These are phyloP conservation scores for Agrochola circellaris DNA, from an alignment of 2,888 invertebrate species.

Conservation along the genomic window DNA sequence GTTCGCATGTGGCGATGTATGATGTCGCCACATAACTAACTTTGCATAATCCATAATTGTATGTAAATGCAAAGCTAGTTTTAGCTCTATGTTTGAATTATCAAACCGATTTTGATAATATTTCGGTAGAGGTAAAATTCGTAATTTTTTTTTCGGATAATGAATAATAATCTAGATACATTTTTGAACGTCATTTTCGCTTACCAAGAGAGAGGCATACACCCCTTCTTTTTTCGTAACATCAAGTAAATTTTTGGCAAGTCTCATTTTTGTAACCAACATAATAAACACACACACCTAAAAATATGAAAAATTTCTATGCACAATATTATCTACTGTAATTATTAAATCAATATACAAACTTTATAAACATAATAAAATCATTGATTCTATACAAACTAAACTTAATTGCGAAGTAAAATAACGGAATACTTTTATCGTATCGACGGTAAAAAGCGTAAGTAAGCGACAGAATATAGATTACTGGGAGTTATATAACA, in stretches of 20 bases:
- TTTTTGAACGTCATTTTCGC: not conserved
- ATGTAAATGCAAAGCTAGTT: not conserved
- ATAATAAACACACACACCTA: constrained; percentile 13
- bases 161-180: not conserved
- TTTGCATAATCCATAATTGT: not conserved
- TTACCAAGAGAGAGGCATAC: not conserved
- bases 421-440: constrained; percentile 67
- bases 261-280: not conserved
- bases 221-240: not conserved
- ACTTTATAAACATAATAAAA: constrained; percentile 62
- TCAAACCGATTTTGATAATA: not conserved
- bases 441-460: constrained; percentile 31
- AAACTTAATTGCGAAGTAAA: constrained; percentile 58
- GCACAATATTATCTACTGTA: constrained; percentile 11
- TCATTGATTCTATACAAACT: constrained; percentile 61
- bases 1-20: too few relatives aligned
- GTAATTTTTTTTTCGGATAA: not conserved
- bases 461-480: constrained; percentile 18
- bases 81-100: not conserved
- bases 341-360: constrained; percentile 50
- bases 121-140: not conserved
- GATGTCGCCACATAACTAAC: too few relatives aligned
- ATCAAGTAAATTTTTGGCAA: not conserved
- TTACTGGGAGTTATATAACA: not conserved
- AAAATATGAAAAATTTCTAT: not conserved